Evolutionary conservation across 37 sponge, comb jelly and placozoan genomes (phyloP), one percentile per base, ranked within the genome.

Genomic region (Halisarca cf. caerulea): DNA sequence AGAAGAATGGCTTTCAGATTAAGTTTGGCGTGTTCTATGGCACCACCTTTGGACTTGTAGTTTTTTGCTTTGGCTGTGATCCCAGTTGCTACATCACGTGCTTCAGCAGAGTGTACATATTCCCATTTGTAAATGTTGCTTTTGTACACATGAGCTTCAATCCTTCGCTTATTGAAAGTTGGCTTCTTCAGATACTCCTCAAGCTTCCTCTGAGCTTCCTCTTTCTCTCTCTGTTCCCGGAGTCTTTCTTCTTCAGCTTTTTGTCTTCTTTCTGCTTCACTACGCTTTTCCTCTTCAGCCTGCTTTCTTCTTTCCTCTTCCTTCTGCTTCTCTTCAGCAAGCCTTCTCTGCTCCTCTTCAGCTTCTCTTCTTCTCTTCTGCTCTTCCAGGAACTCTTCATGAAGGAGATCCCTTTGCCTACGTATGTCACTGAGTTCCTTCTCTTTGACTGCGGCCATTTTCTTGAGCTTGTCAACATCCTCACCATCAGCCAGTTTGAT

Each of bases 121-220:
- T 74, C 24, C 77, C 77, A 74, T 38, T 43, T 74, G 25, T 74
- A 74, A 37, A 74, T 40, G 18, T 23, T 23, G 2, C 45, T 15
- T 1, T 40, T 37, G 17, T 23, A 41, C 24, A 74, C 45, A 41
- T 74, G 3, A 25, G 21, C 24, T 4, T 17, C 6, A 18, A 74
- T 40, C 2, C 24, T 40, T 37, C 77, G 36, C 41, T 74, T 44
- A 7, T 8, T 37, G 41, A 74, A 74, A 1, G 77, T 74, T 39
- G 77, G 77, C 77, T 74, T 74, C 42, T 40, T 43, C 2, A 74
- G 77, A 40, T 74, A 74, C 44, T 74, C 77, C 42, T 74, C 77
- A n/a, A 74, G 24, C 35, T 68, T 34, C 69, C 5, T 68, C 35
- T 34, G 30, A 2, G 33, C 69, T 27, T 68, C 69, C 35, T 68